A percentile compares a stretch with the other conserved stretches of the same genome.
phyloP scores from a whole-genome alignment of 2,888 invertebrate species.

The Trichopria drosophilae region DNA sequence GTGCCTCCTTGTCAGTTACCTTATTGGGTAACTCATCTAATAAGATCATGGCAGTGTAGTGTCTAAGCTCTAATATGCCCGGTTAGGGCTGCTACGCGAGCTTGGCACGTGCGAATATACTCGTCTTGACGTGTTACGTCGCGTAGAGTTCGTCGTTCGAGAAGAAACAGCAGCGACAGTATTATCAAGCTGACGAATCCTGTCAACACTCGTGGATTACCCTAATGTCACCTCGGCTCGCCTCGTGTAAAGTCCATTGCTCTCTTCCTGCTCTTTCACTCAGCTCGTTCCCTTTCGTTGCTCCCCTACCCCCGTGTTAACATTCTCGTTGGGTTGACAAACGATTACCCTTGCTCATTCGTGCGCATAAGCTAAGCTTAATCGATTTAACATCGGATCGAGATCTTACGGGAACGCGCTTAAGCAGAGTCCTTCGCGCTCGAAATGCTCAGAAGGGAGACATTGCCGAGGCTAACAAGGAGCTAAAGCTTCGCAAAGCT shows the following conservation, averaged over 20 bases:
- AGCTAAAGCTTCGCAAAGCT: no score
- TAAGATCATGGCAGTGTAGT: conserved; percentile 29
- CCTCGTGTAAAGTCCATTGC: neutral
- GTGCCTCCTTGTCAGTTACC: conserved; percentile 6
- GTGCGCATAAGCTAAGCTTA: conserved; percentile 34
- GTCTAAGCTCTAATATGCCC: no score
- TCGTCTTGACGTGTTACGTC: no score
- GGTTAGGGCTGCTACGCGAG: no score
- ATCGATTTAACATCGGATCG: conserved; percentile 37
- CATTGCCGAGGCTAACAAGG: no score
- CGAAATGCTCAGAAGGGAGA: conserved; percentile 14
- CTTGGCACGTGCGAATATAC: no score
- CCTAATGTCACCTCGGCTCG: conserved; percentile 28
- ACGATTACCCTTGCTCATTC: conserved; percentile 37
- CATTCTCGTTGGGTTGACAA: conserved; percentile 21
- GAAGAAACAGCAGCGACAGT: conserved; percentile 1
- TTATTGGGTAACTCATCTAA: conserved; percentile 36
- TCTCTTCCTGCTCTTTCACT: neutral
- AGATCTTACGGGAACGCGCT: conserved; percentile 6
- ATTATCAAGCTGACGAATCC: neutral
- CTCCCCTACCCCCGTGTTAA: conserved; percentile 4
- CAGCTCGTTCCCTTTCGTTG: conserved; percentile 23
- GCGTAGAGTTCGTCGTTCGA: no score
- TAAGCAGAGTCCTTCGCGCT: conserved; percentile 23
- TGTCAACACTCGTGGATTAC: conserved; percentile 35